Base-by-base conservation (phyloP, 2,888 invertebrate genomes). In the Miltochrista miniata region DNA sequence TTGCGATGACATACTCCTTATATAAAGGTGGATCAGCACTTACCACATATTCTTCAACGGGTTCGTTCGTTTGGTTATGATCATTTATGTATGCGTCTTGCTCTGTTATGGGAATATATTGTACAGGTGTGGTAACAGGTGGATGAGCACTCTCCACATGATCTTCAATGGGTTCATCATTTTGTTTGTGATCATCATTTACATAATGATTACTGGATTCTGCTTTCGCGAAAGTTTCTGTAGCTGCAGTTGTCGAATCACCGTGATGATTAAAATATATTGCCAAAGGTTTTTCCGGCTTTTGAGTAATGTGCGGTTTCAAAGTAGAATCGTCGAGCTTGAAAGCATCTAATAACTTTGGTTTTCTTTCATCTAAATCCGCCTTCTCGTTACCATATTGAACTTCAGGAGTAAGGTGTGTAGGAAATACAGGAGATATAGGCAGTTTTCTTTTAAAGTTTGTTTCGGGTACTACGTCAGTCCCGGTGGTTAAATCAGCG, bases 361-460 rank as follows among this genome's bases (percentile, higher is more conserved):
- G 74, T 9, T 76, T 70, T 60, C 91, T 81, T 13, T 81, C 87
- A 12, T 87, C 85, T 5, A 76, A 58, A 53, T 91, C 92, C 24
- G 84, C 87, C 67, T 83, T 85, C 59, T 92, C 92, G 57, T 92
- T 92, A 14, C 92, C 92, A 53, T 92, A 92, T 70, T 92, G 92
- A 1, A 92, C 90, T 72, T 92, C 92, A n/a, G 89, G 92, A 18
- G 84, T 74, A 14, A 92, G 75, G 55, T 90, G 86, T 33, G 77
- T 76, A 5, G 92, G 92, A 60, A 85, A 92, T 9, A 92, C 79
- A 12, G 92, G 92, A 36, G 79, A 73, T 42, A 83, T 63, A 8
- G 85, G 86, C 35, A 81, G 61, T 59, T 79, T 82, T 54, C 71
- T 81, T 55, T 74, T 75, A 10, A 63, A 56, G 45, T 49, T 73